A percentile compares a stretch with the other conserved stretches of the same genome.
Conservation (phyloP, 2,888 invertebrate species). For the Lydus trimaculatus region DNA sequence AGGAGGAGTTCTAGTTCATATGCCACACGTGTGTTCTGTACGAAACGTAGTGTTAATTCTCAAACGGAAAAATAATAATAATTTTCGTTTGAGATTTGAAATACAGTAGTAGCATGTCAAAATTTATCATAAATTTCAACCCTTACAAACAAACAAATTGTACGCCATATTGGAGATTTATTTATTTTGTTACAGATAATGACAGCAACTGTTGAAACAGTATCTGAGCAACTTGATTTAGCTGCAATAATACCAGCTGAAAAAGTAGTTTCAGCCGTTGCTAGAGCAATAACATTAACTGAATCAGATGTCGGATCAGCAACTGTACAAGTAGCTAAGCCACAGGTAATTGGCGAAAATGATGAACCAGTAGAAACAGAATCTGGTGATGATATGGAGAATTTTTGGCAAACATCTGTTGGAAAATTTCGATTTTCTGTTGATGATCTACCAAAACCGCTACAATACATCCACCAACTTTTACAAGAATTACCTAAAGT, state of each 20-base stretch:
- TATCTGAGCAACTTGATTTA: conserved; percentile 89
- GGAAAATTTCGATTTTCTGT: conserved; percentile 92
- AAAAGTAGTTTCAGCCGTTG: conserved; percentile 78
- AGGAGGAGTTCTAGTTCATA: conserved; percentile 87
- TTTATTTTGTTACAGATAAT: conserved; percentile 73
- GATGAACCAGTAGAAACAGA: conserved; percentile 75
- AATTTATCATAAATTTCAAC: conserved; percentile 13
- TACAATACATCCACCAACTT: conserved; percentile 92
- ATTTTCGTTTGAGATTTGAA: conserved; percentile 29
- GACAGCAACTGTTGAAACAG: conserved; percentile 95
- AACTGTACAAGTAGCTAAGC: conserved; percentile 76
- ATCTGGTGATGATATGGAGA: conserved; percentile 77
- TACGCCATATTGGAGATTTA: conserved; percentile 9
- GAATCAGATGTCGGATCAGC: conserved; percentile 86
- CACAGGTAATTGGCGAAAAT: conserved; percentile 78
- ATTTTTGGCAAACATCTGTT: conserved; percentile 93
- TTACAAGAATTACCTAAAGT: conserved; percentile 83
- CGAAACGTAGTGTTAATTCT: conserved; percentile 48
- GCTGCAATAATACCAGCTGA: conserved; percentile 85
- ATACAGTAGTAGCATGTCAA: conserved; percentile 7
- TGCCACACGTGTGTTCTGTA: conserved; percentile 87
- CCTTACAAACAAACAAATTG: conserved; percentile 14
- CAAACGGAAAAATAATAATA: conserved; percentile 33
- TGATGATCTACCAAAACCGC: conserved; percentile 87
- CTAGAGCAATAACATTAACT: conserved; percentile 85